Conservation (phyloP, 2,888 invertebrate genomes). For the Idaea biselata region DNA sequence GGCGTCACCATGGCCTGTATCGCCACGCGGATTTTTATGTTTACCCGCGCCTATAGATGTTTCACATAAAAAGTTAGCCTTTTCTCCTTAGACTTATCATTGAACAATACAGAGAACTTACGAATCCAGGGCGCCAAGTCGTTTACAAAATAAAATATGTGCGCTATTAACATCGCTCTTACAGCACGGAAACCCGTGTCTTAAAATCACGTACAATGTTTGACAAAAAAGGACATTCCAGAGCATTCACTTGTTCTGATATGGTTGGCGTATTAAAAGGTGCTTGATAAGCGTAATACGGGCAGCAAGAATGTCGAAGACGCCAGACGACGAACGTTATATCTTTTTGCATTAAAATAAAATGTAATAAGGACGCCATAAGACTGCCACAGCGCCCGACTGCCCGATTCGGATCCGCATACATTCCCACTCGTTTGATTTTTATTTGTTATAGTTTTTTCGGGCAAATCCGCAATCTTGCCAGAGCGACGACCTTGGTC, state of each 20-base stretch:
- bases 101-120: too few species aligned
- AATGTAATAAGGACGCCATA: constrained; percentile 38
- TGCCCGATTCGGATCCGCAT: constrained; percentile 54
- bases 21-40: too few species aligned
- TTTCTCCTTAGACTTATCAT: too few species aligned
- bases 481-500: constrained; percentile 73
- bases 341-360: constrained; percentile 16
- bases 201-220: background rate
- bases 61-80: too few species aligned
- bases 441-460: constrained; percentile 42
- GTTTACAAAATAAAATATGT: too few species aligned
- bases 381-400: constrained; percentile 21
- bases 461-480: constrained; percentile 65
- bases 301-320: constrained; percentile 41
- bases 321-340: constrained; percentile 22
- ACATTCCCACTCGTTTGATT: constrained; percentile 62
- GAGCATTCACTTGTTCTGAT: constrained; percentile 20
- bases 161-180: too few species aligned
- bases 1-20: too few species aligned
- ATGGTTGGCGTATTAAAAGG: constrained; percentile 18
- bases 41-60: too few species aligned
- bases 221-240: constrained; percentile 14
- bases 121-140: too few species aligned
- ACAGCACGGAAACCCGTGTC: too few species aligned
- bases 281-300: constrained; percentile 44